A percentile compares a stretch with the other conserved stretches of the same genome.
These are phyloP conservation scores for Xyliphius kryptos DNA, from an alignment of 2,113 vertebrate genomes.

Conservation along the genomic window DNA sequence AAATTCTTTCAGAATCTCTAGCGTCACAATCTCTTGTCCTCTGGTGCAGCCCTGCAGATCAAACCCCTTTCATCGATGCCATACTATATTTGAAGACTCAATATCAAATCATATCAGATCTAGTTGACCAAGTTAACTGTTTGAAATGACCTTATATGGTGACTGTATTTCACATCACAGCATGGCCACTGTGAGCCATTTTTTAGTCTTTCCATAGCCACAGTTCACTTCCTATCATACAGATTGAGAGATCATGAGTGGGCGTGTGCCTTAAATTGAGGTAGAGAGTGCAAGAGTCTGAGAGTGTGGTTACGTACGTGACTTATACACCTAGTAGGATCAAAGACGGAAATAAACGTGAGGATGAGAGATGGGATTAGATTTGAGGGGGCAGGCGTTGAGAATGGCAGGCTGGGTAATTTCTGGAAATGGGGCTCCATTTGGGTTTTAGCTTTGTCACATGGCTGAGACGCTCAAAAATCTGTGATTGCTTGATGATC, in stretches of 20 bases:
- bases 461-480: slow-evolving; percentile 4
- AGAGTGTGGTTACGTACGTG: slow-evolving; percentile 1
- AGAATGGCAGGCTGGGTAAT: slow-evolving; percentile 14
- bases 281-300: slow-evolving; percentile 11
- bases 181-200: not conserved
- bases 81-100: not conserved
- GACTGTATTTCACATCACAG: not conserved
- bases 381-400: slow-evolving; percentile 3
- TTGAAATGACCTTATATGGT: not conserved
- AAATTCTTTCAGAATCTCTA: too few relatives aligned
- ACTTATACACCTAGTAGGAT: slow-evolving; percentile 2
- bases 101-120: not conserved
- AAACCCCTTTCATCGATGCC: too few relatives aligned
- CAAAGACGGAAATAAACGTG: not conserved
- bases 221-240: not conserved
- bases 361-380: not conserved
- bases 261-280: slow-evolving; percentile 3
- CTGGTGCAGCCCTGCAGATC: too few relatives aligned
- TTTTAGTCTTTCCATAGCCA: not conserved
- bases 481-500: not conserved
- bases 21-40: too few relatives aligned
- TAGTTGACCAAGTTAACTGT: not conserved
- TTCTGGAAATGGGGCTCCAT: slow-evolving; percentile 17
- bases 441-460: slow-evolving; percentile 8
- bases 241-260: not conserved